Base-by-base conservation (phyloP, 2,797 vertebrate genomes). In the Staurois parvus region DNA sequence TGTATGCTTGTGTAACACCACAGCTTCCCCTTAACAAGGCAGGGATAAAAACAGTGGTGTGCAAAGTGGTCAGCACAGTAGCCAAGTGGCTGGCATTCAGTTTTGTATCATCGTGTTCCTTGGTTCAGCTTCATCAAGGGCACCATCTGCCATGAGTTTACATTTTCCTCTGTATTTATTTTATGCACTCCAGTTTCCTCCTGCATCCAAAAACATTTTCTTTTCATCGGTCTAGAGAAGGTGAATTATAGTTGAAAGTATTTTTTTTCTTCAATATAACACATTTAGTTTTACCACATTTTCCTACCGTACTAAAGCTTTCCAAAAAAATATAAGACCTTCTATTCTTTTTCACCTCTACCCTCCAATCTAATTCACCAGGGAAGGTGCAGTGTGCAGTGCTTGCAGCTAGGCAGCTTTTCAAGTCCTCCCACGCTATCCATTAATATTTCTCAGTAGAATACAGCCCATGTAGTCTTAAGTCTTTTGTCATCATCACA, bases 391-490 rank as follows among this genome's bases (percentile, higher is more conserved):
- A 26, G 32, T 62, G 69, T 34, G 17, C 24, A 64, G 42, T 79
- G 48, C 70, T 64, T 64, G 62, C 52, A 80, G 69, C 30, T 79
- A 40, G 2, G 64, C 42, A 48, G 72, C 77, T 80, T 79, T 80
- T 85, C 59, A 62, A 67, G 30, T 45, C 64, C 84, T 67, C 84
- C 84, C 69, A 85, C 84, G 56, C 84, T 45, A 80, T 75, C 77
- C 84, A 85, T 85, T 80, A 80, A 34, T 42, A 79, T 56, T 74
- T 32, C 62, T 79, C 59, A 52, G 52, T 56, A 10, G 40, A 64
- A 69, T 45, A 78, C 68, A 85, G 76, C 34, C 40, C 8, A 29
- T 75, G 70, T 74, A 85, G 83, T 66, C 68, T 56, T 62, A 37
- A 24, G 21, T 56, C 76, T 28, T 67, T 85, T 62, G 34, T 79